Conservation (phyloP, 2,888 invertebrate species). For the Dicyrtoma fusca region DNA sequence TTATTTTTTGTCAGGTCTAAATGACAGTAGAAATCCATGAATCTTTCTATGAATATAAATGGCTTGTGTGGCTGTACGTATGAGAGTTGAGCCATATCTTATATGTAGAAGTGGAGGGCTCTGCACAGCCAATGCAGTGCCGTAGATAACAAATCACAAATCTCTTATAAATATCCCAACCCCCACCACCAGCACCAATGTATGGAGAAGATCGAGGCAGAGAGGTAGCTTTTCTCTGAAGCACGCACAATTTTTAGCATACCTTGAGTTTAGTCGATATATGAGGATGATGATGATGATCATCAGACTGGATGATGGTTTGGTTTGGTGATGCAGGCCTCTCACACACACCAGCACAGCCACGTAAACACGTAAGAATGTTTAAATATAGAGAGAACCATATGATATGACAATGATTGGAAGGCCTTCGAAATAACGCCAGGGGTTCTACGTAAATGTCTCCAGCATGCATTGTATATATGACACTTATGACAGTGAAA, state of each 20-base stretch:
- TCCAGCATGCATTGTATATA: slow-evolving; percentile 29
- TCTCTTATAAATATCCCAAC: too few species aligned
- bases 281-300: not conserved
- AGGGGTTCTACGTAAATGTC: slow-evolving; percentile 36
- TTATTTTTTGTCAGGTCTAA: too few species aligned
- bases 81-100: too few species aligned
- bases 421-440: slow-evolving; percentile 32
- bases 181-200: too few species aligned
- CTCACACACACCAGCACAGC: too few species aligned
- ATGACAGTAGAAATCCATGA: too few species aligned
- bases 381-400: slow-evolving; percentile 5
- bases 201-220: not conserved
- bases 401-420: slow-evolving; percentile 34
- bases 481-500: slow-evolving; percentile 43
- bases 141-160: too few species aligned
- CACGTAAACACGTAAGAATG: too few species aligned
- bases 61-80: too few species aligned
- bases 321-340: not conserved
- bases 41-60: too few species aligned
- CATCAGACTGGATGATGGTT: not conserved
- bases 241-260: not conserved
- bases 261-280: not conserved
- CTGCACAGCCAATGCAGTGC: too few species aligned
- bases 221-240: not conserved
- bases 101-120: too few species aligned